Percentiles rank a stretch among this genome's conserved stretches.
phyloP scores from a whole-genome alignment of 2,888 invertebrate genomes.

The Gortyna flavago region DNA sequence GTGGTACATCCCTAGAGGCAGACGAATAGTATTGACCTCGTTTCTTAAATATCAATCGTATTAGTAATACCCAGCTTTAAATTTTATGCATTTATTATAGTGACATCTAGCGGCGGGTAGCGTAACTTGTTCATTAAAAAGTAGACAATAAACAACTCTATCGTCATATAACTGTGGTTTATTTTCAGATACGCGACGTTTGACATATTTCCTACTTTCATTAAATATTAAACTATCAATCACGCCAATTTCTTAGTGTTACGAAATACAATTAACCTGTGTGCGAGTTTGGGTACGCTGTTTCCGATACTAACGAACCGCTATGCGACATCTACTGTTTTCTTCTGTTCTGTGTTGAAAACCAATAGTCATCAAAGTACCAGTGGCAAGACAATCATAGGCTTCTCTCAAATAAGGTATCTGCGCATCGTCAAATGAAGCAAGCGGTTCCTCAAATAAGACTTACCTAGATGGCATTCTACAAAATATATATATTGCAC shows the following conservation, averaged over 20 bases:
- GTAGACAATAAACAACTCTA: background rate
- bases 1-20: background rate
- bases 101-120: no score
- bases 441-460: background rate
- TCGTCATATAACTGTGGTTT: background rate
- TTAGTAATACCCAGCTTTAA: background rate
- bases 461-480: slow-evolving; percentile 9
- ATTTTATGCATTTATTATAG: background rate
- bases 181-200: background rate
- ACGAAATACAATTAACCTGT: background rate
- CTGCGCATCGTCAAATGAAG: background rate
- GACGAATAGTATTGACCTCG: background rate
- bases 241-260: background rate
- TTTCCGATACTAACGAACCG: background rate
- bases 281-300: background rate
- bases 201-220: background rate
- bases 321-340: background rate
- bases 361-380: background rate
- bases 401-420: background rate
- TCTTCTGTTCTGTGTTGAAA: background rate
- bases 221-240: background rate
- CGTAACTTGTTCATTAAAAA: no score
- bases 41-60: no score
- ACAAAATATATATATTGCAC: slow-evolving; percentile 37
- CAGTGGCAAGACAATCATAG: slow-evolving; percentile 20